A percentile compares a stretch with the other conserved stretches of the same genome.
phyloP scores from a whole-genome alignment of 2,888 invertebrate genomes.

The Nebria brevicollis region DNA sequence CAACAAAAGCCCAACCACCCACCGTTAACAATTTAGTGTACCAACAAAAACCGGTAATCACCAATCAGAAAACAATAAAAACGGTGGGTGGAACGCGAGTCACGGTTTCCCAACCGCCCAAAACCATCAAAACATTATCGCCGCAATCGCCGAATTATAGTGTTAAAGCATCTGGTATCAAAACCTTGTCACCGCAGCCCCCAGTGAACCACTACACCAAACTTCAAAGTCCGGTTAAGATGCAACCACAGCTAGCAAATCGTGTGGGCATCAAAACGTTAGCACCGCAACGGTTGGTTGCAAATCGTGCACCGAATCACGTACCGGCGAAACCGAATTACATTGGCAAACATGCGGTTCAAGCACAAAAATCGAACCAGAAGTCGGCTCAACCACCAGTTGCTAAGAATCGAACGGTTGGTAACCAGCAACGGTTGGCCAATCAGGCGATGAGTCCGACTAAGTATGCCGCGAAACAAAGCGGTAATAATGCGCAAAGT shows the following conservation, averaged over 20 bases:
- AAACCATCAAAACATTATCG: slow-evolving; percentile 56
- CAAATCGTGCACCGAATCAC: slow-evolving; percentile 51
- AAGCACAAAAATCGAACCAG: slow-evolving; percentile 58
- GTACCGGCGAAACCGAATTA: slow-evolving; percentile 61
- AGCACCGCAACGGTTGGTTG: slow-evolving; percentile 58
- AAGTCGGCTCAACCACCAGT: not conserved
- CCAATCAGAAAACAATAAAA: slow-evolving; percentile 16
- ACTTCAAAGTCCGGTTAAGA: slow-evolving; percentile 28
- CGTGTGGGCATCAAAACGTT: slow-evolving; percentile 60
- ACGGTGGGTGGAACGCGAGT: not conserved
- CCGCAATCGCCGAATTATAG: slow-evolving; percentile 51
- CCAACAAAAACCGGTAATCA: not conserved
- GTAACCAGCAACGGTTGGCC: slow-evolving; percentile 6
- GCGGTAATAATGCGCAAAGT: slow-evolving; percentile 59
- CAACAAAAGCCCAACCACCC: not conserved
- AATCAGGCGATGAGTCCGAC: slow-evolving; percentile 20
- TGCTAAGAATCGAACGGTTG: slow-evolving; percentile 8
- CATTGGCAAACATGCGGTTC: slow-evolving; percentile 63
- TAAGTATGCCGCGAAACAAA: slow-evolving; percentile 25
- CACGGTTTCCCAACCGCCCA: slow-evolving; percentile 17
- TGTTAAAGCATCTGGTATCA: slow-evolving; percentile 55
- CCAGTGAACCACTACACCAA: slow-evolving; percentile 50
- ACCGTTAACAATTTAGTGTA: not conserved
- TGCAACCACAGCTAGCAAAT: slow-evolving; percentile 55
- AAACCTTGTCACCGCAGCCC: slow-evolving; percentile 58